A percentile compares a stretch with the other conserved stretches of the same genome.
These are phyloP conservation scores for Drosophila neonasuta DNA, from an alignment of 2,888 invertebrate genomes.

Conservation along the genomic window DNA sequence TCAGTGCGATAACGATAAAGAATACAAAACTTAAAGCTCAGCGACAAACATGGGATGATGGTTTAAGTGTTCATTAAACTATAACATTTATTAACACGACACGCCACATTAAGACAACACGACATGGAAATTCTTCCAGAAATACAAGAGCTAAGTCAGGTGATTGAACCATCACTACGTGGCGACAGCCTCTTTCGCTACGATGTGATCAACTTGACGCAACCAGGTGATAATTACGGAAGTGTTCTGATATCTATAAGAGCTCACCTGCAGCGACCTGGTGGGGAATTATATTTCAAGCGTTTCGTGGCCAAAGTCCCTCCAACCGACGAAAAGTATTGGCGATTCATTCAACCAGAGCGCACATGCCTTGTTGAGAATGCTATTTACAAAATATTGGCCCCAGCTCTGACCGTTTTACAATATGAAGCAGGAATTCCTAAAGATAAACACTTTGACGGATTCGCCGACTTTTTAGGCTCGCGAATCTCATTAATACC, in stretches of 20 bases:
- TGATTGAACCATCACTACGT: conserved; percentile 39
- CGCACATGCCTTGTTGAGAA: conserved; percentile 59
- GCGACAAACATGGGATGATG: background rate
- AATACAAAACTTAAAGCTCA: background rate
- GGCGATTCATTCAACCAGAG: conserved; percentile 63
- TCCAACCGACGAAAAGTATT: conserved; percentile 58
- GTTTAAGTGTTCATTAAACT: background rate
- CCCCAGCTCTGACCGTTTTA: conserved; percentile 39
- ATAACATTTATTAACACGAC: background rate
- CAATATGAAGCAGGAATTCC: conserved; percentile 46
- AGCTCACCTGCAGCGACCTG: conserved; percentile 30
- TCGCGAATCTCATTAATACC: conserved; percentile 49
- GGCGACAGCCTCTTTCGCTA: conserved; percentile 31
- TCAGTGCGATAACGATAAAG: conserved; percentile 24
- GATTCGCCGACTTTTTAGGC: conserved; percentile 57
- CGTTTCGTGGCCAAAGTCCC: conserved; percentile 58
- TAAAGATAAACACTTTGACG: conserved; percentile 39
- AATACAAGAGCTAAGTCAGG: conserved; percentile 37
- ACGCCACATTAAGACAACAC: background rate
- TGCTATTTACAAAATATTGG: conserved; percentile 57
- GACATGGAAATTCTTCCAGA: conserved; percentile 37
- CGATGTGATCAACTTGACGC: conserved; percentile 41
- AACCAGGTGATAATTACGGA: conserved; percentile 65
- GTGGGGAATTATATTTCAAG: conserved; percentile 18
- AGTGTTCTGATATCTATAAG: conserved; percentile 52